These are phyloP conservation scores for Pogonomyrmex californicus DNA, from an alignment of 1,140 invertebrate species.

Conservation along the genomic window DNA sequence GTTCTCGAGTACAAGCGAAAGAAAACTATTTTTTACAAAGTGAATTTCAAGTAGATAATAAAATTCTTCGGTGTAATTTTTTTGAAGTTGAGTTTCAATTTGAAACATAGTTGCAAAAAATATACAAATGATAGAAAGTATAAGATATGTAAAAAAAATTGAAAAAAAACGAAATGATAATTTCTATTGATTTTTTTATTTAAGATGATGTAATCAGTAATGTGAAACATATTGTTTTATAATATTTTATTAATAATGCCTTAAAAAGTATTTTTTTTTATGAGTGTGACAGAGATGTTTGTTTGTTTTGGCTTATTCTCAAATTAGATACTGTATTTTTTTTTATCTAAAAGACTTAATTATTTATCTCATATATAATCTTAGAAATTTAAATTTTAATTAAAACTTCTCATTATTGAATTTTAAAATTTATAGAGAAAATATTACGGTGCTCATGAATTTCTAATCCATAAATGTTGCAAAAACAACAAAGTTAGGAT, in stretches of 20 bases:
- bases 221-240: neutral
- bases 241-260: neutral
- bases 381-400: neutral
- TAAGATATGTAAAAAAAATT: neutral
- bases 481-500: neutral
- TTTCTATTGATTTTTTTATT: neutral
- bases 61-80: neutral
- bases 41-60: neutral
- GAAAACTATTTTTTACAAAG: neutral
- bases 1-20: neutral
- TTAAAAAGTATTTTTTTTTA: neutral
- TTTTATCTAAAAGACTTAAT: neutral
- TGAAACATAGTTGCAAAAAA: neutral
- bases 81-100: neutral
- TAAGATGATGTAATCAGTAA: neutral
- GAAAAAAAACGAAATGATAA: neutral
- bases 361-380: neutral
- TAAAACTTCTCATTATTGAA: neutral
- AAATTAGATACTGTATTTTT: neutral
- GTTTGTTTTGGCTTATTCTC: neutral
- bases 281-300: neutral
- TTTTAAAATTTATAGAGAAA: neutral
- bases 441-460: neutral
- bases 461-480: neutral
- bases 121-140: neutral